Conservation (phyloP, 2,113 vertebrate species). For the Tychaedon coryphoeus region DNA sequence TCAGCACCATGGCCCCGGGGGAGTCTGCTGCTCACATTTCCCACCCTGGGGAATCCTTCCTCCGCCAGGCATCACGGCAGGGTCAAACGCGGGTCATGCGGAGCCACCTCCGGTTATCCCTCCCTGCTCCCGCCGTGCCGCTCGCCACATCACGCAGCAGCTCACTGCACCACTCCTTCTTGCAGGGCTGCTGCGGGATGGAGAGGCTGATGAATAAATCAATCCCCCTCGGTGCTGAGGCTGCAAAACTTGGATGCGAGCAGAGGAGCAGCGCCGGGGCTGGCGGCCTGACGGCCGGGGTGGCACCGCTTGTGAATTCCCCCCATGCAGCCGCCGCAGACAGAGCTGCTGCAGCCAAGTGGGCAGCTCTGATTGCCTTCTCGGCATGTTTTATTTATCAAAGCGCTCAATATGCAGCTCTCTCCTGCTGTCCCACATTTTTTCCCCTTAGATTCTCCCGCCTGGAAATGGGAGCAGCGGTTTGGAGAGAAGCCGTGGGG, state of each 20-base stretch:
- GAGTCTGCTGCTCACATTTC: neutral
- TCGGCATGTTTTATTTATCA: conserved; percentile 56
- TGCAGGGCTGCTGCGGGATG: conserved; percentile 26
- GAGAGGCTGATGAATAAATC: conserved; percentile 57
- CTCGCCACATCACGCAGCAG: neutral
- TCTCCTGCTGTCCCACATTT: conserved; percentile 13
- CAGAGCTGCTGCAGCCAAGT: conserved; percentile 25
- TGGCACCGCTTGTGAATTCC: neutral
- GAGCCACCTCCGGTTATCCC: neutral
- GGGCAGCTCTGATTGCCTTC: conserved; percentile 45
- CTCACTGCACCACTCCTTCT: conserved; percentile 11
- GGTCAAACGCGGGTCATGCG: neutral
- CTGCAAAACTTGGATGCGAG: conserved; percentile 40
- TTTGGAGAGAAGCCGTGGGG: neutral
- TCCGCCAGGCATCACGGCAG: neutral
- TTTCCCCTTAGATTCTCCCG: neutral
- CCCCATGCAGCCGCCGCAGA: neutral
- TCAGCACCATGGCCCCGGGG: fast-evolving
- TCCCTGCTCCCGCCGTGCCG: neutral
- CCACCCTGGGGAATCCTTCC: neutral
- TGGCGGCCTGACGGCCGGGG: neutral
- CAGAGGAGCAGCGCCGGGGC: neutral
- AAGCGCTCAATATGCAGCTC: neutral
- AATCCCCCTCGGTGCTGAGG: conserved; percentile 42
- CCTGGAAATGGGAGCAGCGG: conserved; percentile 10